phyloP scores from a whole-genome alignment of 1,140 invertebrate genomes.

The Archivesica marissinica region DNA sequence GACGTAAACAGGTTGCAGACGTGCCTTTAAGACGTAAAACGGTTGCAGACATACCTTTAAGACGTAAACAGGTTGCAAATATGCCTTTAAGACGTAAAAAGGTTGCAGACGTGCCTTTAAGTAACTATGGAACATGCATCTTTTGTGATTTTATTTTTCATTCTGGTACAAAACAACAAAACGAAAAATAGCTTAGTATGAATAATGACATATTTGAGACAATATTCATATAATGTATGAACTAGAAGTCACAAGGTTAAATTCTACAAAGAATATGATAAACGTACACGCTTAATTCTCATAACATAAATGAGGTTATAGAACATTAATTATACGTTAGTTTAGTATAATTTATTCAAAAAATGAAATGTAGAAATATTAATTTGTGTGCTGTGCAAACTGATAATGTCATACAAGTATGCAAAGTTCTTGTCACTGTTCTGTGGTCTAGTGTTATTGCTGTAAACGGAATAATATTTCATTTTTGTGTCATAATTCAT shows the following conservation, averaged over 20 bases:
- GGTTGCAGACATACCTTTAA: too few species aligned
- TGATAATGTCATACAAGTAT: conserved; percentile 16
- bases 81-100: too few species aligned
- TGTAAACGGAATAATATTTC: too few species aligned
- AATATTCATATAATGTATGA: conserved; percentile 12
- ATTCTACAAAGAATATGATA: conserved; percentile 4
- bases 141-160: too few species aligned
- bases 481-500: too few species aligned
- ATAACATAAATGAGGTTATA: conserved; percentile 10
- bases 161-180: not conserved
- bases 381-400: conserved; percentile 15
- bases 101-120: too few species aligned
- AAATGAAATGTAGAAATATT: conserved; percentile 15
- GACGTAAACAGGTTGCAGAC: too few species aligned
- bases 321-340: not conserved
- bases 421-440: not conserved
- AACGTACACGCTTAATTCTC: not conserved
- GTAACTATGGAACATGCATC: too few species aligned
- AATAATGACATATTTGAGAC: conserved; percentile 20
- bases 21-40: too few species aligned
- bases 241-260: not conserved
- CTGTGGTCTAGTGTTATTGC: conserved; percentile 14
- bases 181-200: not conserved
- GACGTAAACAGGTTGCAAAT: too few species aligned
- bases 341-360: conserved; percentile 27